These are phyloP conservation scores for Cyprinodon brontotheroides DNA, from an alignment of 2,113 vertebrate genomes.

Conservation along the genomic window DNA sequence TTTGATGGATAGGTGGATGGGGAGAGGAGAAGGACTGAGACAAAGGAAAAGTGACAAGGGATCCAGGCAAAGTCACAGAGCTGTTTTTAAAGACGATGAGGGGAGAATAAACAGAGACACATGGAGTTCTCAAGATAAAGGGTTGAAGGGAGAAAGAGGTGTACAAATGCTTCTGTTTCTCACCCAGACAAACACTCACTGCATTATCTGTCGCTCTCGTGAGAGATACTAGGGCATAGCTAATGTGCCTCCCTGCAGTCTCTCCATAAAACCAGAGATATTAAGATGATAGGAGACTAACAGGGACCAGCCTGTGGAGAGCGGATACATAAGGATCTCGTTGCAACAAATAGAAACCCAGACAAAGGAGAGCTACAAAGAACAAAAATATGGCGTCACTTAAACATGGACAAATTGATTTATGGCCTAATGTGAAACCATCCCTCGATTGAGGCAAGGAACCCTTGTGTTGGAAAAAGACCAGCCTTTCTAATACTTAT, in stretches of 20 bases:
- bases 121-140: constrained; percentile 21
- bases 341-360: constrained; percentile 32
- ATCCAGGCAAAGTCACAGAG: constrained; percentile 26
- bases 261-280: constrained; percentile 43
- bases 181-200: constrained; percentile 8
- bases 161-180: constrained; percentile 18
- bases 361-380: constrained; percentile 46
- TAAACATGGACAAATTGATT: constrained; percentile 55
- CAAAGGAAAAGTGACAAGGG: constrained; percentile 50
- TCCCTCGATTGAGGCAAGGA: neutral
- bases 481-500: neutral
- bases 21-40: constrained; percentile 48
- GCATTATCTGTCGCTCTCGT: constrained; percentile 41
- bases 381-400: constrained; percentile 8
- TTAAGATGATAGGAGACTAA: constrained; percentile 54
- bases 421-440: constrained; percentile 26
- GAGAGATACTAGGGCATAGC: constrained; percentile 32
- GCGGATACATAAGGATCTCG: constrained; percentile 10
- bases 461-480: neutral
- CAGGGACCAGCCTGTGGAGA: constrained; percentile 41
- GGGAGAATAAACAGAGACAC: constrained; percentile 31
- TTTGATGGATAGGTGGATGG: constrained; percentile 53
- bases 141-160: constrained; percentile 29
- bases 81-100: constrained; percentile 39
- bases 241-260: constrained; percentile 49